Evolutionary conservation across 2,888 invertebrate species (phyloP).

Genomic region (Congeria kusceri): DNA sequence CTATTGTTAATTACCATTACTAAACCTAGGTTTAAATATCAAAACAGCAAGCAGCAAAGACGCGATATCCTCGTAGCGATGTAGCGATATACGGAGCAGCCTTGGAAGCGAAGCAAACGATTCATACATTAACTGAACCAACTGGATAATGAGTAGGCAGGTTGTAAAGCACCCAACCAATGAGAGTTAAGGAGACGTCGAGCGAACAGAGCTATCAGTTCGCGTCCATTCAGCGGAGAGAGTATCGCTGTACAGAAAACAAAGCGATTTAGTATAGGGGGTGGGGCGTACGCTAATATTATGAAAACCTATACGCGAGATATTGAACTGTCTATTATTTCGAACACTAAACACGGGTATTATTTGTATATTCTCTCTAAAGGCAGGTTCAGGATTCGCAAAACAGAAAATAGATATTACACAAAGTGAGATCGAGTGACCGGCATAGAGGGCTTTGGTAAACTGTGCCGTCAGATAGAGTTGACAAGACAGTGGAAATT

Average conservation of each 20-base stretch:
- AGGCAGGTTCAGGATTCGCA: constrained; percentile 54
- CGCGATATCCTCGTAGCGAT: too few relatives aligned
- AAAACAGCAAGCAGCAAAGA: constrained; percentile 28
- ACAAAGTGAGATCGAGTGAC: constrained; percentile 54
- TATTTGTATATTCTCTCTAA: constrained; percentile 63
- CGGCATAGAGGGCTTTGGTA: constrained; percentile 31
- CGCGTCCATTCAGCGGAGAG: constrained; percentile 43
- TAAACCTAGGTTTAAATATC: constrained; percentile 45
- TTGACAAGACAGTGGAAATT: constrained; percentile 59
- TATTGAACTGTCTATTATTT: constrained; percentile 66
- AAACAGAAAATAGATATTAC: constrained; percentile 58
- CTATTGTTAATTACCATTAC: constrained; percentile 55
- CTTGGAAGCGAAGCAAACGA: too few relatives aligned
- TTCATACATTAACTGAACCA: not conserved
- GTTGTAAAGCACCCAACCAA: constrained; percentile 45
- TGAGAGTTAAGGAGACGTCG: constrained; percentile 39
- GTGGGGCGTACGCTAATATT: constrained; percentile 60
- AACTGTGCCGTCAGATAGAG: constrained; percentile 39
- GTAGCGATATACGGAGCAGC: too few relatives aligned
- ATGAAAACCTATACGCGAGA: constrained; percentile 67
- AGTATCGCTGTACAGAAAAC: constrained; percentile 55
- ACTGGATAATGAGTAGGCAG: constrained; percentile 43
- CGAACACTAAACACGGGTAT: constrained; percentile 59
- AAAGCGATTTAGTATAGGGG: constrained; percentile 59
- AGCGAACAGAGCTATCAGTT: constrained; percentile 58